Conservation (phyloP, 1,140 invertebrate species). For the Ostrea denselamellosa region DNA sequence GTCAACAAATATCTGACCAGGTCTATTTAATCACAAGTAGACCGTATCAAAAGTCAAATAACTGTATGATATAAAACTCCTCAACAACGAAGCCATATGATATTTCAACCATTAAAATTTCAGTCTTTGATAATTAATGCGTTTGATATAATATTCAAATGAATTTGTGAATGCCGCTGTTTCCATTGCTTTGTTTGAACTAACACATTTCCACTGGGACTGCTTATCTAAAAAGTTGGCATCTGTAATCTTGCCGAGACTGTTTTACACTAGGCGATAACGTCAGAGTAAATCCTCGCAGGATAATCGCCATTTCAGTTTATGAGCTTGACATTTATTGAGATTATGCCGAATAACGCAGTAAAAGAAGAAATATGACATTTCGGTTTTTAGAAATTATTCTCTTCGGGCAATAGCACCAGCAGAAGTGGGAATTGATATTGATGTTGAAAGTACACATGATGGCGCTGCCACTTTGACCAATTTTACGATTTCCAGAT, state of each 20-base stretch:
- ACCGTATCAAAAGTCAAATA: too few relatives aligned
- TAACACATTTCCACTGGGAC: not conserved
- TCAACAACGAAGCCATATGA: too few relatives aligned
- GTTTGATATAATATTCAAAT: not conserved
- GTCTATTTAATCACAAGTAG: too few relatives aligned
- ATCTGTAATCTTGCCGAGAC: conserved; percentile 9
- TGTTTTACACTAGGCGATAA: conserved; percentile 3
- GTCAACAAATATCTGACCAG: too few relatives aligned
- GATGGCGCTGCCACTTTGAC: not conserved
- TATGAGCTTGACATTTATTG: conserved; percentile 13
- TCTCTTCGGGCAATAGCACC: not conserved
- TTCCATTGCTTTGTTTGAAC: not conserved
- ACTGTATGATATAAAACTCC: too few relatives aligned
- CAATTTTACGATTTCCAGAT: not conserved
- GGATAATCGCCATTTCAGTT: conserved; percentile 3
- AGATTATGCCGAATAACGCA: not conserved
- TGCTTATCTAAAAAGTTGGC: conserved; percentile 9
- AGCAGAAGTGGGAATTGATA: not conserved
- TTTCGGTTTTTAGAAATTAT: not conserved
- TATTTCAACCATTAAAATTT: too few relatives aligned
- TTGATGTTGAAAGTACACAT: not conserved
- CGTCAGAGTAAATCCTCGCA: not conserved
- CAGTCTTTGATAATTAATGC: not conserved
- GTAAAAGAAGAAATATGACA: not conserved
- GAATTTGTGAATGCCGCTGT: not conserved